Evolutionary conservation across 1,140 invertebrate genomes (phyloP), one percentile per base, ranked within the genome.

Genomic region (Aphis craccivora): DNA sequence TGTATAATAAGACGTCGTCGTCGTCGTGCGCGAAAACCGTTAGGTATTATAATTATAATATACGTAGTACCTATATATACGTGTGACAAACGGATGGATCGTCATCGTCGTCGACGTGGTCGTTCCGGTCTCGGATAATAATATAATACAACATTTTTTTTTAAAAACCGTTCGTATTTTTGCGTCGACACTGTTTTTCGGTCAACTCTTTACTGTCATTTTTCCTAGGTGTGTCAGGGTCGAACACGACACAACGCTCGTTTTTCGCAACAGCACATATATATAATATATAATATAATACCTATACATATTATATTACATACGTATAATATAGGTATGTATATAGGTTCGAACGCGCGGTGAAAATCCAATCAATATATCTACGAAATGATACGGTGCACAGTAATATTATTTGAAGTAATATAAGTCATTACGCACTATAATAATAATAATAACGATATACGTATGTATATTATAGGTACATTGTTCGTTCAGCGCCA

Each of bases 281-380:
- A 45, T 45, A 45, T 45, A 45, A 45, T 20, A 83, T 40, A 35
- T 35, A 20, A 35, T 35, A 20, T 20, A n/a, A 67, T n/a, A 14
- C 30, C 1, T 60, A 60, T 60, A 60, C 4, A 3, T 40, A 40
- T 40, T 40, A 48, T 48, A 81, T 81, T 81, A 81, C 18, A 11
- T 35, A 37, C 76, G 76, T 30, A 25, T 23, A 60, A 20, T 35
- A 37, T 40, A 40, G 37, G 37, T 40, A 40, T 40, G 37, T 40
- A 40, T 40, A 2, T 40, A 40, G 37, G 37, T 40, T 40, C 37
- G 22, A 25, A 11, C 83, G 25, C 83, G 25, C 84, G 43, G 84
- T 86, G 84, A 87, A 87, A 87, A 87, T 87, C 84, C 84, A 87
- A 87, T 87, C 84, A 48, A 67, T n/a, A 14, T 48, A 67, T 67